Base-by-base conservation (phyloP, 2,888 invertebrate species). In the Dryadula phaetusa region DNA sequence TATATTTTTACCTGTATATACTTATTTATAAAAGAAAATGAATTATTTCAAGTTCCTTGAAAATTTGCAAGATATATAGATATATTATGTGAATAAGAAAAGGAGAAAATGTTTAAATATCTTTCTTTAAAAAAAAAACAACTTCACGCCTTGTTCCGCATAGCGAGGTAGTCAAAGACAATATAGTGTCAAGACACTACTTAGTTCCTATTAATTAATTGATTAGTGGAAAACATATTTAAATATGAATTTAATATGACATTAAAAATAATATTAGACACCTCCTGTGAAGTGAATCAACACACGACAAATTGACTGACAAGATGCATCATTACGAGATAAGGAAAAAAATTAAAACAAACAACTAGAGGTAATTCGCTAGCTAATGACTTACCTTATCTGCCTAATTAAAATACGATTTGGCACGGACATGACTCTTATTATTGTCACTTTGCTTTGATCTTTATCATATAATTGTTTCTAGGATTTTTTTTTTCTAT, bases 361-460 rank as follows among this genome's bases (percentile, higher is more conserved):
- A 88, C 83, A 81, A 80, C 80, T 82, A 79, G 74, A 83, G 82
- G 86, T 83, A 92, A 92, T 90, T 90, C 89, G 83, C 88, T 81
- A 82, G 84, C 88, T 89, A 92, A 92, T 88, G 89, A 82, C 82
- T 69, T 76, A 74, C 77, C 86, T 88, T 90, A 90, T 90, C 90
- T 86, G 70, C 69, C 84, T 90, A 92, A 92, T 92, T 92, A 92
- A 92, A 91, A 90, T 85, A 84, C 90, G 86, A 92, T 92, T 92
- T 91, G 85, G 90, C 87, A 86, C 87, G 86, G 72, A 74, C 73
- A 72, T 73, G 74, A 72, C 67, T 72, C 74, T 75, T 73, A 74
- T 81, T 83, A 85, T 85, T 88, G 86, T 87, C 89, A 82, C 85
- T 82, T 83, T 79, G 80, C 76, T 76, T 72, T 75, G 90, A 88